Evolutionary conservation across 2,888 invertebrate species (phyloP), one percentile per base, ranked within the genome.

Genomic region (Metalampra italica): DNA sequence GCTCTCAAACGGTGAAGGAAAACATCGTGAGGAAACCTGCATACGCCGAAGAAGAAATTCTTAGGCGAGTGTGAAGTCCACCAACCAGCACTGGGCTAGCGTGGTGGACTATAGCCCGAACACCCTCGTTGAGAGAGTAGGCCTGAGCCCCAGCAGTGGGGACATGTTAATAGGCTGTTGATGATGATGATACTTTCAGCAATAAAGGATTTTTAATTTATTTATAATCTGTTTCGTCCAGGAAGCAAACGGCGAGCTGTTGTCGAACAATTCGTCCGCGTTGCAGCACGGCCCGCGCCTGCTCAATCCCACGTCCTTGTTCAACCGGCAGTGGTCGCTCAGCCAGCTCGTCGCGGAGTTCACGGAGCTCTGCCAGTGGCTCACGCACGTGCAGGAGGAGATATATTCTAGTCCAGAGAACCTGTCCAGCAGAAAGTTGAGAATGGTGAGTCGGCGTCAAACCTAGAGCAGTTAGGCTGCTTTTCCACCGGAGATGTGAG

Each of bases 341-440:
- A 92, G 90, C 56, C 94, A 95, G 87, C 93, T 96, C 68, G 91
- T 93, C 55, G 88, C 93, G 43, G 95, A 95, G 90, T 96, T 95
- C 87, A 92, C 92, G 56, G 94, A 95, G 77, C 92, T 96, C 67
- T 94, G 94, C 80, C 93, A 93, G 68, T 95, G 95, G 95, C 91
- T 96, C 64, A 93, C 93, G 64, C 92, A 93, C 67, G 93, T 95
- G 64, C 95, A 95, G 76, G 94, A 94, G 82, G 91, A 93, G 70
- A 92, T 94, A 59, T 94, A 94, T 81, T 92, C 92, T 77, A 94
- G 93, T 85, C 93, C 93, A 67, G 93, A 93, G 75, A 93, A 92
- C 70, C 79, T 93, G 57, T 90, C 92, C 56, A 93, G 92, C 67
- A 91, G 92, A 78, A 92, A 92, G 69, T 82, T 94, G 67, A 91